phyloP scores from a whole-genome alignment of 2,113 vertebrate species.

The Cryptotis parvus region DNA sequence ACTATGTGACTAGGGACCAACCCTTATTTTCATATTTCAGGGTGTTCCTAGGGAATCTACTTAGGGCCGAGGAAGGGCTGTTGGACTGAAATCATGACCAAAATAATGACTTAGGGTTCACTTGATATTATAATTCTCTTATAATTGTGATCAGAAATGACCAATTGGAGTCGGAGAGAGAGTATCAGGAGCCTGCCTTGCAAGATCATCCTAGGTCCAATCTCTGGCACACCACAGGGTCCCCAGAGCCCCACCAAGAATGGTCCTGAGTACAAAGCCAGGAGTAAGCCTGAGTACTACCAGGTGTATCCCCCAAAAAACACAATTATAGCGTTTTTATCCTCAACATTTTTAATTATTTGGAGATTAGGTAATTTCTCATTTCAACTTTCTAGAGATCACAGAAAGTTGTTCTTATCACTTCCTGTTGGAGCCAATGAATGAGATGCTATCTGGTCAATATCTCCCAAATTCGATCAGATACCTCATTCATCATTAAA shows the following conservation, averaged over 20 bases:
- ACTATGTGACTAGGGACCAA: background rate
- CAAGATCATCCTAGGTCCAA: background rate
- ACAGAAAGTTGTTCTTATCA: background rate
- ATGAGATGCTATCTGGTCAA: too few relatives aligned
- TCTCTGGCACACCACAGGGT: too few relatives aligned
- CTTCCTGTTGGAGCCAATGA: background rate
- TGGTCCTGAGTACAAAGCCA: too few relatives aligned
- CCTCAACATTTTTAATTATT: background rate
- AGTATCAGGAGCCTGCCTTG: background rate
- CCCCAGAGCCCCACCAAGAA: too few relatives aligned
- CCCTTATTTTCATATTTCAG: conserved; percentile 22
- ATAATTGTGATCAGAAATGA: conserved; percentile 29
- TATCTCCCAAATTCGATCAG: too few relatives aligned
- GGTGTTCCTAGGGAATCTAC: background rate
- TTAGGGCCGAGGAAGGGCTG: background rate
- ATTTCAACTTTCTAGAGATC: background rate
- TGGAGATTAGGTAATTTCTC: background rate
- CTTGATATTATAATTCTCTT: background rate
- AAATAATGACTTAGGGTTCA: background rate
- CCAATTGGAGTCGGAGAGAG: background rate
- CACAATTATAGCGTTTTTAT: background rate
- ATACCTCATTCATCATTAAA: background rate
- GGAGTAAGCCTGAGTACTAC: too few relatives aligned
- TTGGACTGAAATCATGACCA: background rate
- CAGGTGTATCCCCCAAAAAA: too few relatives aligned